Evolutionary conservation across 2,113 vertebrate genomes (phyloP).

Genomic region (Campylorhamphus procurvoides): DNA sequence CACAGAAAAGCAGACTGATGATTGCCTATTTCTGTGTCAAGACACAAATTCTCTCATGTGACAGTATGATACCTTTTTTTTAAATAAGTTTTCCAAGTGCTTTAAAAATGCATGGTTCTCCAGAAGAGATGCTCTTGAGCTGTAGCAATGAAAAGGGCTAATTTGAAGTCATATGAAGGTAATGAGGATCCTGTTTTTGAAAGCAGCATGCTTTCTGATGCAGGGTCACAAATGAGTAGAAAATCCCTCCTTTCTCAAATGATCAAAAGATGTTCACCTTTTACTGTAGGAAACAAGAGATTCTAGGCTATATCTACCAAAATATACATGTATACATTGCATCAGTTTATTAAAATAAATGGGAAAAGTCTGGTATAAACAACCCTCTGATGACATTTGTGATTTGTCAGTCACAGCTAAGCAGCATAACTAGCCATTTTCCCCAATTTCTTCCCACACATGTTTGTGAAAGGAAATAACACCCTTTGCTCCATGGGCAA

Average conservation of each 20-base stretch:
- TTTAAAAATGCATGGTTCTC: not conserved
- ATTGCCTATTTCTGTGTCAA: not conserved
- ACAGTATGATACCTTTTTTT: not conserved
- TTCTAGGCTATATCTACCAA: not conserved
- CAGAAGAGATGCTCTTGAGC: not conserved
- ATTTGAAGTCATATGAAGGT: not conserved
- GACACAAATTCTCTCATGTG: not conserved
- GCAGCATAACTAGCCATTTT: not conserved
- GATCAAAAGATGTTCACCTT: not conserved
- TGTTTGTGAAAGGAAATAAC: constrained; percentile 24
- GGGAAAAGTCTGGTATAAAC: not conserved
- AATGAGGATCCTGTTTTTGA: not conserved
- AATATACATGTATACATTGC: not conserved
- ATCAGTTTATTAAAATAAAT: not conserved
- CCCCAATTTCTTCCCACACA: not conserved
- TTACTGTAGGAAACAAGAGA: not conserved
- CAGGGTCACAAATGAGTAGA: not conserved
- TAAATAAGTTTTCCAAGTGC: not conserved
- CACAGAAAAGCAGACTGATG: not conserved
- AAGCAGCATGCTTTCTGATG: not conserved
- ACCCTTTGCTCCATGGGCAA: not conserved
- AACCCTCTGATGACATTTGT: not conserved
- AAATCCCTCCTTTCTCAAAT: not conserved
- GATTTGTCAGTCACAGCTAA: not conserved
- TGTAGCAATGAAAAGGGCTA: not conserved